Evolutionary conservation across 2,888 invertebrate species (phyloP).

Genomic region (Dryobota labecula): DNA sequence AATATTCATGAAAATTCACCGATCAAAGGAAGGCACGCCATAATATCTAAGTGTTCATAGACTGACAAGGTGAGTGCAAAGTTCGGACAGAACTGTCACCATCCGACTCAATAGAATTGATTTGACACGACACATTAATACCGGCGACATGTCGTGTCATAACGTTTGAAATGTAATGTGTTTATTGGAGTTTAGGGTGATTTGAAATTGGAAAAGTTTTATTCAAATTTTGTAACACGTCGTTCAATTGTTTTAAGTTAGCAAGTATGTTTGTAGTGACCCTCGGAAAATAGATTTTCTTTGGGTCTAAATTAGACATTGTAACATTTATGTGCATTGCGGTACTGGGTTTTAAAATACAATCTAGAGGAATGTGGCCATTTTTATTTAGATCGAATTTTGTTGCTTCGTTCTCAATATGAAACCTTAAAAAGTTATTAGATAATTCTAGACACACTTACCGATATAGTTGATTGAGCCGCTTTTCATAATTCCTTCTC

Average conservation of each 20-base stretch:
- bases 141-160: conserved; percentile 23
- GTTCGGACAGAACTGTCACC: conserved; percentile 35
- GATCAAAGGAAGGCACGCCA: conserved; percentile 58
- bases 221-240: neutral
- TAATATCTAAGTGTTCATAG: conserved; percentile 44
- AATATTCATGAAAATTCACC: conserved; percentile 73
- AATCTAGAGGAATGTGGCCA: no score
- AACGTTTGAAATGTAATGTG: conserved; percentile 3
- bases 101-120: conserved; percentile 39
- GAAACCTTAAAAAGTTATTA: no score
- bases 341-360: no score
- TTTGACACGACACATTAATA: conserved; percentile 53
- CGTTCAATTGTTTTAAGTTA: neutral
- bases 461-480: no score
- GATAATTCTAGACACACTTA: no score
- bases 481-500: no score
- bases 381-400: no score
- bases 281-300: neutral
- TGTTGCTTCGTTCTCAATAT: no score
- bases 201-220: neutral
- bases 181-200: neutral
- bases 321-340: neutral
- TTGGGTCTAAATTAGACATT: neutral
- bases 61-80: conserved; percentile 47
- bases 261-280: neutral